These are phyloP conservation scores for Pogonocherus hispidulus DNA, from an alignment of 2,888 invertebrate genomes.

Conservation along the genomic window DNA sequence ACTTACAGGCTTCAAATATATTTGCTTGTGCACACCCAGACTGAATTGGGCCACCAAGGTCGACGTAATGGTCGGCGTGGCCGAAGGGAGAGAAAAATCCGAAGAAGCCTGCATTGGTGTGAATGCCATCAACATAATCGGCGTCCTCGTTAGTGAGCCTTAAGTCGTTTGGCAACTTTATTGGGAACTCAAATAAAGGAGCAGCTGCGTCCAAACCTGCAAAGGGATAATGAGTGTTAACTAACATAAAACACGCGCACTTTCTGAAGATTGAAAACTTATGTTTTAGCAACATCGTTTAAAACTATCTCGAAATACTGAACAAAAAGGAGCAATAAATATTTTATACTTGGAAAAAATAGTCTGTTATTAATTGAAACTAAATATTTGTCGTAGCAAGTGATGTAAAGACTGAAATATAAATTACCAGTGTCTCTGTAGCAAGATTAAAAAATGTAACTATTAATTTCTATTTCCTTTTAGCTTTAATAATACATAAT, in stretches of 20 bases:
- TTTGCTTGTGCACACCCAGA: conserved; percentile 47
- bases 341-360: too few species aligned
- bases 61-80: conserved; percentile 49
- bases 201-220: conserved; percentile 53
- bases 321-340: too few species aligned
- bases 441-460: too few species aligned
- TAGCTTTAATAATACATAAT: too few species aligned
- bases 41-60: conserved; percentile 51
- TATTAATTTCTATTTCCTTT: too few species aligned
- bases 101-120: conserved; percentile 54
- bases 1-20: conserved; percentile 50
- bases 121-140: conserved; percentile 50
- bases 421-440: too few species aligned
- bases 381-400: too few species aligned
- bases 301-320: too few species aligned
- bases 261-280: neutral
- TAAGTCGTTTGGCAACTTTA: conserved; percentile 34
- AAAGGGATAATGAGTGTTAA: neutral
- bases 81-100: conserved; percentile 47
- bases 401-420: too few species aligned
- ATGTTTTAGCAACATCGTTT: too few species aligned
- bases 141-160: conserved; percentile 48
- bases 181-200: conserved; percentile 52
- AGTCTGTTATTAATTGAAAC: too few species aligned
- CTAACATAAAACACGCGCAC: neutral